Percentiles rank a stretch among this genome's conserved stretches.
These are phyloP conservation scores for Harpagifer antarcticus DNA, from an alignment of 2,797 vertebrate genomes.

Conservation along the genomic window DNA sequence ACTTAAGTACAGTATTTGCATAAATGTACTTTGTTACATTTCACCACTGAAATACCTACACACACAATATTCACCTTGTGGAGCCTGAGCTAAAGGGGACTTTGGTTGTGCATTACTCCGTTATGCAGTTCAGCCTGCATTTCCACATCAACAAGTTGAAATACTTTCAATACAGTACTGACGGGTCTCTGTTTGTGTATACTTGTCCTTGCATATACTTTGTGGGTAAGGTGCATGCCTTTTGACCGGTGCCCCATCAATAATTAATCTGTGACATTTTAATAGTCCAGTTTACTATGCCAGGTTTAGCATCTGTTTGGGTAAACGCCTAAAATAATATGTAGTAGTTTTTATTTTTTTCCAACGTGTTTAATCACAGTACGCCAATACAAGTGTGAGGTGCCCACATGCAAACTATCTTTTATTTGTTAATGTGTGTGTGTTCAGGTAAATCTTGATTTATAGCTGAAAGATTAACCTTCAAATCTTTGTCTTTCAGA, in stretches of 20 bases:
- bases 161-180: slow-evolving; percentile 21
- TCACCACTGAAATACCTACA: too few relatives aligned
- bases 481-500: slow-evolving; percentile 75
- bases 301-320: neutral
- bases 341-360: neutral
- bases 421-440: neutral
- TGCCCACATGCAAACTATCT: neutral
- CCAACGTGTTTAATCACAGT: neutral
- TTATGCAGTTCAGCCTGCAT: slow-evolving; percentile 64
- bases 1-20: too few relatives aligned
- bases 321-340: neutral
- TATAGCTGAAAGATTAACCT: neutral
- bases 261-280: neutral
- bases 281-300: neutral
- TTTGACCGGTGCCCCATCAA: neutral
- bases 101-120: slow-evolving; percentile 5
- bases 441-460: slow-evolving; percentile 17
- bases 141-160: slow-evolving; percentile 50
- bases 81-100: neutral
- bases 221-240: slow-evolving; percentile 12
- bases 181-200: neutral
- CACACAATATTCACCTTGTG: slow-evolving; percentile 9
- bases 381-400: slow-evolving; percentile 15
- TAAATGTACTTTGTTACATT: too few relatives aligned
- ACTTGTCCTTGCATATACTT: neutral